Evolutionary conservation across 2,113 vertebrate species (phyloP).

Genomic region (Rhabdornis inornatus): DNA sequence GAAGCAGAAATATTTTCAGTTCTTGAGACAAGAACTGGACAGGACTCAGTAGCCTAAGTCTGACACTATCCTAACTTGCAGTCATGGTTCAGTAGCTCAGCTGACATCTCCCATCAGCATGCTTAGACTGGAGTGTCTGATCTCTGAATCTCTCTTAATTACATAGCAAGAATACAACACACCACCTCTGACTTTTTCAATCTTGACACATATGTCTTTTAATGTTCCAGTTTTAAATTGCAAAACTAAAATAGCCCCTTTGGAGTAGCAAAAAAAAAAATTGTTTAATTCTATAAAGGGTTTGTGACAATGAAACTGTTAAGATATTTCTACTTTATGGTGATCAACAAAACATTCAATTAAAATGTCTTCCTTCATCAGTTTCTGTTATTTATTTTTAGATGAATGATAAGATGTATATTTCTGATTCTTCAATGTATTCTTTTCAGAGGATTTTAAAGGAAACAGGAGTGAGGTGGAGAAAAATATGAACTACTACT

Average conservation of each 20-base stretch:
- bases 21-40: not conserved
- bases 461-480: not conserved
- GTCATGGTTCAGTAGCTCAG: not conserved
- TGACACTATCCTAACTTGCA: rapidly evolving
- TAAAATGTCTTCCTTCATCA: not conserved
- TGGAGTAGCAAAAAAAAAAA: not conserved
- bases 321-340: not conserved
- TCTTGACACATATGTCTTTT: not conserved
- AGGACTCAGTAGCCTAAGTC: not conserved
- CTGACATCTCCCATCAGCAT: not conserved
- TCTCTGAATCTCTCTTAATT: not conserved
- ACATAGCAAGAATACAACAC: not conserved
- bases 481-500: not conserved
- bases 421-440: not conserved
- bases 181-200: not conserved
- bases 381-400: not conserved
- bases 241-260: not conserved
- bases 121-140: not conserved
- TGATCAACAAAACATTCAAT: not conserved
- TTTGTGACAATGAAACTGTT: not conserved
- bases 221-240: not conserved
- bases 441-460: not conserved
- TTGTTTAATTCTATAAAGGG: not conserved
- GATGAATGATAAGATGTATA: not conserved
- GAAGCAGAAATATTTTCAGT: not conserved